Conservation (phyloP, 2,113 vertebrate species). For the Sylvilagus bachmani region DNA sequence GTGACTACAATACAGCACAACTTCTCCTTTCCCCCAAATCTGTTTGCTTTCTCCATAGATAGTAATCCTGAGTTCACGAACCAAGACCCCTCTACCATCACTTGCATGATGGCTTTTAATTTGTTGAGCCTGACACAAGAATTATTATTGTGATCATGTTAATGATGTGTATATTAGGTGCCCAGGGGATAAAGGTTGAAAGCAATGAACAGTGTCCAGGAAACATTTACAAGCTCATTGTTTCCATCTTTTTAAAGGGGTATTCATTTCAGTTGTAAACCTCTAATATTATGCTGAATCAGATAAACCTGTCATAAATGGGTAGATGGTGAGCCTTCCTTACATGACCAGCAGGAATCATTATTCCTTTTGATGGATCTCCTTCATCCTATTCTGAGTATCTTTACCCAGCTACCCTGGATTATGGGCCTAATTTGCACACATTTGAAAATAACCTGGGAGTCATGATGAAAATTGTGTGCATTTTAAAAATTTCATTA, state of each 20-base stretch:
- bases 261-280: background rate
- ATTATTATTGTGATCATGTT: background rate
- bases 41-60: background rate
- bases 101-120: background rate
- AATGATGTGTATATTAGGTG: background rate
- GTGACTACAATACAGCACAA: background rate
- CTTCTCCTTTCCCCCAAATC: background rate
- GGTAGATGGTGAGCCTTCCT: background rate
- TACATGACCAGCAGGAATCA: background rate
- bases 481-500: conserved; percentile 45
- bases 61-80: background rate
- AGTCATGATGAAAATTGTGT: conserved; percentile 18
- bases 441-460: background rate
- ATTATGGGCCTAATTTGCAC: background rate
- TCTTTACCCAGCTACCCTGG: background rate
- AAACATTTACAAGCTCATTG: conserved; percentile 25
- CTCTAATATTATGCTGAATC: background rate
- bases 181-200: background rate
- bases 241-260: background rate
- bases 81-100: background rate
- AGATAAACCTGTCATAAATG: background rate
- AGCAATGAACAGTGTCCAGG: background rate
- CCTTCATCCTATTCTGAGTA: background rate
- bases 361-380: background rate
- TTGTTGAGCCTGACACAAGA: background rate